Evolutionary conservation across 2,797 vertebrate species (phyloP).

Genomic region (Hirundo rustica): DNA sequence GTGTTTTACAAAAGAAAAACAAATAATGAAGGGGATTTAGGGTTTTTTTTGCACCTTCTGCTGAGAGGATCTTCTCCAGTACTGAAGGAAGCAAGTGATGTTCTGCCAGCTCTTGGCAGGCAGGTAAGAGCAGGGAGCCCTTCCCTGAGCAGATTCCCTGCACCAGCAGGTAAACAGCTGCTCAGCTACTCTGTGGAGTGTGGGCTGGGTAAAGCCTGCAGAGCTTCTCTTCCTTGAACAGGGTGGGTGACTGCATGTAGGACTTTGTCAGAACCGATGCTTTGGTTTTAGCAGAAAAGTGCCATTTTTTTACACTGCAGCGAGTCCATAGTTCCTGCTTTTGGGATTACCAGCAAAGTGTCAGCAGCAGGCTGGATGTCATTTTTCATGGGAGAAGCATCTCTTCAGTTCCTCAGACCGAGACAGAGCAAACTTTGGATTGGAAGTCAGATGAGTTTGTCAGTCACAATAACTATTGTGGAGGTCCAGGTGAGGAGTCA

Average conservation of each 20-base stretch:
- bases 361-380: conserved; percentile 23
- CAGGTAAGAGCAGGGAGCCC: background rate
- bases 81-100: background rate
- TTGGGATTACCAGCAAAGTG: background rate
- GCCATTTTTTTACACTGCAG: background rate
- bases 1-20: background rate
- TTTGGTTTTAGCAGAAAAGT: background rate
- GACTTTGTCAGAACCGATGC: background rate
- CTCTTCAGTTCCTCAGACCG: background rate
- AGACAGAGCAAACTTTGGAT: conserved; percentile 21
- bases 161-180: background rate
- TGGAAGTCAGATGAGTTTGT: conserved; percentile 15
- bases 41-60: background rate
- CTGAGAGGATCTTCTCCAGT: background rate
- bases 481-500: background rate
- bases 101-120: background rate
- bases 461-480: background rate
- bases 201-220: background rate
- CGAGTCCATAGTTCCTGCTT: background rate
- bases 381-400: conserved; percentile 1
- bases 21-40: background rate
- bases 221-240: background rate
- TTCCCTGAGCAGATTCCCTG: background rate
- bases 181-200: rapidly evolving
- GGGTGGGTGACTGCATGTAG: background rate